Evolutionary conservation across 1,140 invertebrate genomes (phyloP).

Genomic region (Pseudomyrmex cubaensis): DNA sequence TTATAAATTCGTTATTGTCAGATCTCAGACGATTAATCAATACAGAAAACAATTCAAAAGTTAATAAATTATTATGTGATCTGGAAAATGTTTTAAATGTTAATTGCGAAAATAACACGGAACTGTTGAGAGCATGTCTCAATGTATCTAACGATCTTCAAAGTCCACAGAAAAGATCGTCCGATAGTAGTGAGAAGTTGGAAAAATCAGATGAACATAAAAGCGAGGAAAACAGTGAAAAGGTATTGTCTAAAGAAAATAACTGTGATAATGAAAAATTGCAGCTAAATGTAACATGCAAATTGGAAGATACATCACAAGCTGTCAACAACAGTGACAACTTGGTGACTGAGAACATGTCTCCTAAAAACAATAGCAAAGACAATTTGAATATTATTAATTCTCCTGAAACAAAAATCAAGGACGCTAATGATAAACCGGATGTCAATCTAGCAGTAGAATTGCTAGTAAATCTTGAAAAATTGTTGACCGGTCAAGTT

Average conservation of each 20-base stretch:
- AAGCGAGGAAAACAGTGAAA: conserved; percentile 38
- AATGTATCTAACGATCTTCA: conserved; percentile 65
- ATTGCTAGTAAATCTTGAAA: conserved; percentile 72
- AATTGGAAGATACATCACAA: not conserved
- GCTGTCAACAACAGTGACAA: not conserved
- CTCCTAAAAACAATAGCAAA: conserved; percentile 11
- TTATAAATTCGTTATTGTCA: conserved; percentile 72
- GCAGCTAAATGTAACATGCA: conserved; percentile 15
- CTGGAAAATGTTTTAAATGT: conserved; percentile 79
- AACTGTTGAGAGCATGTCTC: conserved; percentile 76
- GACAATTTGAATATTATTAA: not conserved
- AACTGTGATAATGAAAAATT: conserved; percentile 31
- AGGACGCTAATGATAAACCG: conserved; percentile 15
- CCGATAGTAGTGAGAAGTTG: conserved; percentile 41
- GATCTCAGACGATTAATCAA: conserved; percentile 80
- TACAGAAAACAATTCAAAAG: conserved; percentile 76
- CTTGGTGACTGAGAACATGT: not conserved
- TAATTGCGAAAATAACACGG: conserved; percentile 76
- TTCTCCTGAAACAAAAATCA: not conserved
- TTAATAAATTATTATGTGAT: conserved; percentile 78
- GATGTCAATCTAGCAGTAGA: conserved; percentile 71
- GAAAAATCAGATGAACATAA: conserved; percentile 51
- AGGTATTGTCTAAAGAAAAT: not conserved
- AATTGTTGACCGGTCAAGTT: conserved; percentile 71
- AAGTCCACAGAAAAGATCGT: conserved; percentile 38